A percentile compares a stretch with the other conserved stretches of the same genome.
These are phyloP conservation scores for Macrobrachium nipponense DNA, from an alignment of 1,140 invertebrate species.

Conservation along the genomic window DNA sequence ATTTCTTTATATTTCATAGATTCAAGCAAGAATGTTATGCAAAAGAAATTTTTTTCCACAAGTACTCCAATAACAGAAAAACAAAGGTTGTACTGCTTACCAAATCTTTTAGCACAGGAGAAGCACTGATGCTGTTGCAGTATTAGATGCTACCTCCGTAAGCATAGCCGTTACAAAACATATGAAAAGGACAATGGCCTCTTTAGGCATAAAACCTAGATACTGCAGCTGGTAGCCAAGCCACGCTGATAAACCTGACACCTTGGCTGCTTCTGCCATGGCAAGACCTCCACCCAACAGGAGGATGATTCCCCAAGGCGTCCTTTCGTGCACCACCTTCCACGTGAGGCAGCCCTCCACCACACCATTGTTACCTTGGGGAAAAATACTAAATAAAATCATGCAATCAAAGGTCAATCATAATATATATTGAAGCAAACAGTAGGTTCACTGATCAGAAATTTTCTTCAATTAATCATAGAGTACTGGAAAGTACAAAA, in stretches of 20 bases:
- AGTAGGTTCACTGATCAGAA: too few relatives aligned
- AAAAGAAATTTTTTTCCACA: too few relatives aligned
- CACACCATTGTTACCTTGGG: neutral
- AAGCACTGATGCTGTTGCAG: conserved; percentile 86
- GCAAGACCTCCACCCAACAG: conserved; percentile 85
- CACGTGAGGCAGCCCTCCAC: conserved; percentile 66
- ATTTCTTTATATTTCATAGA: too few relatives aligned
- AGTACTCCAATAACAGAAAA: neutral
- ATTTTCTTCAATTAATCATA: too few relatives aligned
- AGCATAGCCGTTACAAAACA: conserved; percentile 72
- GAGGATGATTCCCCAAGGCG: conserved; percentile 72
- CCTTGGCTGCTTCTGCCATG: conserved; percentile 83
- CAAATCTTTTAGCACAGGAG: conserved; percentile 83
- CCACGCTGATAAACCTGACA: conserved; percentile 80
- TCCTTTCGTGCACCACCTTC: conserved; percentile 68
- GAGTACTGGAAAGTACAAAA: too few relatives aligned
- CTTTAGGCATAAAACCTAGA: conserved; percentile 68
- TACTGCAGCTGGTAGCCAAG: conserved; percentile 74
- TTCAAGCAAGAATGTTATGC: too few relatives aligned
- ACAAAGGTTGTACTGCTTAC: conserved; percentile 67
- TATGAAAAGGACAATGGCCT: conserved; percentile 68
- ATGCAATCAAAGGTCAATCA: neutral
- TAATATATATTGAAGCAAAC: too few relatives aligned
- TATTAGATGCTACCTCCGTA: conserved; percentile 87
- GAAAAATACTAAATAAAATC: neutral